phyloP scores from a whole-genome alignment of 2,888 invertebrate species.

The Eupelmus urozonus region DNA sequence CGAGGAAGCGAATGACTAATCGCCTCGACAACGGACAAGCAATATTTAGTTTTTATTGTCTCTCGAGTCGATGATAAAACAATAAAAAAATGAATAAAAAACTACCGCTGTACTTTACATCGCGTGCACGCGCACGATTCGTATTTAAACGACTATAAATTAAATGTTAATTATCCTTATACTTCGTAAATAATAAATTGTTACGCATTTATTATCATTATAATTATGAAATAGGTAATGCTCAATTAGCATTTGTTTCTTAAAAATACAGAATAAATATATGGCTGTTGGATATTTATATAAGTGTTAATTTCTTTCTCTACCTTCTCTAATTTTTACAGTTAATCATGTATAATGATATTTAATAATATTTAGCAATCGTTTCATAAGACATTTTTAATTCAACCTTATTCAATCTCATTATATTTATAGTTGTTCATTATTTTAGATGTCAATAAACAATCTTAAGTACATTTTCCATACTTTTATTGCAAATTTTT shows the following conservation, averaged over 20 bases:
- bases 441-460: conserved; percentile 13
- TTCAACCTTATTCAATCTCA: no score
- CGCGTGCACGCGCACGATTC: conserved; percentile 63
- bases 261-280: conserved; percentile 77
- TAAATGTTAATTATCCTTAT: conserved; percentile 77
- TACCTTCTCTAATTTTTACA: not conserved
- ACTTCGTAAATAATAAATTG: conserved; percentile 76
- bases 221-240: conserved; percentile 77
- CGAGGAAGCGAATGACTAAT: conserved; percentile 66
- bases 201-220: conserved; percentile 78
- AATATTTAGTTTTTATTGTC: conserved; percentile 76
- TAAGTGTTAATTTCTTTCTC: conserved; percentile 25
- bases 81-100: conserved; percentile 61
- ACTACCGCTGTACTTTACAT: conserved; percentile 71
- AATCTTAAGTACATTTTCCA: conserved; percentile 50
- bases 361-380: conserved; percentile 47
- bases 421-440: not conserved
- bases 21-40: conserved; percentile 73
- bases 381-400: conserved; percentile 48
- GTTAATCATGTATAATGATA: not conserved
- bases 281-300: conserved; percentile 77
- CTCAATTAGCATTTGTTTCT: conserved; percentile 78
- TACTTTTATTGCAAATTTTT: conserved; percentile 73
- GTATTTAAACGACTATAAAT: conserved; percentile 77
- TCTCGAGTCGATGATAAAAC: conserved; percentile 66